A percentile compares a stretch with the other conserved stretches of the same genome.
These are phyloP conservation scores for Rhombomys opimus DNA, from an alignment of 2,113 vertebrate species.

Conservation along the genomic window DNA sequence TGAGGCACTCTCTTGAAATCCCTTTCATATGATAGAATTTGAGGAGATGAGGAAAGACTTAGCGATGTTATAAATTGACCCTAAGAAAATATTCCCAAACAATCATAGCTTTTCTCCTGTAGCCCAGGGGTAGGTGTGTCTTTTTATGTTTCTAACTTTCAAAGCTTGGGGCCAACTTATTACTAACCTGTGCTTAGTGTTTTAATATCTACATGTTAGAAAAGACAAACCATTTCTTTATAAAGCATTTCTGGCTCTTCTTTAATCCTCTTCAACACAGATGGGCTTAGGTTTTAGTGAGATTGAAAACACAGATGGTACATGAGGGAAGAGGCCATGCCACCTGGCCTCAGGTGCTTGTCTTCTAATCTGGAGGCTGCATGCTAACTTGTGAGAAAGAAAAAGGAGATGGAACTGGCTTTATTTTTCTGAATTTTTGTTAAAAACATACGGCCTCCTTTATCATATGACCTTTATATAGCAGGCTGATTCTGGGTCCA, in stretches of 20 bases:
- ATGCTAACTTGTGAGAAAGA: neutral
- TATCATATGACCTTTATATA: neutral
- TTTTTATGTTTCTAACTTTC: neutral
- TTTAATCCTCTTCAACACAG: neutral
- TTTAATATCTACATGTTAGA: neutral
- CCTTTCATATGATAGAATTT: neutral
- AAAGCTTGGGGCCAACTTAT: neutral
- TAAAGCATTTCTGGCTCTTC: conserved; percentile 20
- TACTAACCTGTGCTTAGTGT: neutral
- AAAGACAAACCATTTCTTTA: neutral
- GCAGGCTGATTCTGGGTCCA: neutral
- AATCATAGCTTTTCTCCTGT: neutral
- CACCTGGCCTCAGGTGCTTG: neutral
- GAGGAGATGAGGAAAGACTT: neutral
- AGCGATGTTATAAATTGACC: neutral
- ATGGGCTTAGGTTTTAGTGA: neutral
- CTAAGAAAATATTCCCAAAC: neutral
- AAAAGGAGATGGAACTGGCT: neutral
- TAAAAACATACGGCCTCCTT: neutral
- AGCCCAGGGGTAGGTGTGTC: neutral
- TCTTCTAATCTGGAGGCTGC: neutral
- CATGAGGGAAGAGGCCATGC: neutral
- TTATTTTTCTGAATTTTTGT: conserved; percentile 4
- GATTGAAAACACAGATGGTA: neutral
- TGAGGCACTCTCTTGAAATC: neutral